These are phyloP conservation scores for Myrmecobius fasciatus DNA, from an alignment of 2,113 vertebrate genomes.

Conservation along the genomic window DNA sequence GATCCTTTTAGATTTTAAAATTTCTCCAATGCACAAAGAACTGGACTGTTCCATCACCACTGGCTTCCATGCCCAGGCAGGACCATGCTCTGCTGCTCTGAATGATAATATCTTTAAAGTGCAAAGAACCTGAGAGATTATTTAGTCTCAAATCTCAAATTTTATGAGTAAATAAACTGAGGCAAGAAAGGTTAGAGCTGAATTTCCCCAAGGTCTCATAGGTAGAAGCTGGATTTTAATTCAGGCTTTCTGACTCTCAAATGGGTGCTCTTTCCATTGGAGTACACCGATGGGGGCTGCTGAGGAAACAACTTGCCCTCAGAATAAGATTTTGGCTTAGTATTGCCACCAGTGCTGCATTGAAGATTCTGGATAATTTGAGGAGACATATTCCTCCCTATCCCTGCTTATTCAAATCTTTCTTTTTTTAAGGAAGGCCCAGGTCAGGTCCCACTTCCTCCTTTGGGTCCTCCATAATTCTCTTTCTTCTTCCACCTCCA, in stretches of 20 bases:
- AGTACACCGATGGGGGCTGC: not conserved
- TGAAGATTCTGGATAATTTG: not conserved
- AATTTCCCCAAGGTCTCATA: not conserved
- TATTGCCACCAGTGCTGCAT: not conserved
- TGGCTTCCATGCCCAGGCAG: not conserved
- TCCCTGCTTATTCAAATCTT: not conserved
- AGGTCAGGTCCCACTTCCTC: not conserved
- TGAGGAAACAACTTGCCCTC: not conserved
- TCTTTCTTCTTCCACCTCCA: not conserved
- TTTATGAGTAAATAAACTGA: not conserved
- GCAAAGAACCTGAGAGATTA: not conserved
- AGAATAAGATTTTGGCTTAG: not conserved
- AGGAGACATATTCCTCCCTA: not conserved
- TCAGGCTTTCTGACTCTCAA: not conserved
- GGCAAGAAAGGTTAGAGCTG: not conserved
- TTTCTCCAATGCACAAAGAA: not conserved
- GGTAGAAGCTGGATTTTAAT: not conserved
- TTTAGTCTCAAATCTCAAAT: not conserved
- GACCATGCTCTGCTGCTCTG: not conserved
- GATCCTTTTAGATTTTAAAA: not conserved
- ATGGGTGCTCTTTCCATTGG: not conserved
- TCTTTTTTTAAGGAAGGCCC: not conserved
- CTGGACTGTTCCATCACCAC: not conserved
- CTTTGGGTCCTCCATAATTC: not conserved
- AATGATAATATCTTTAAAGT: not conserved